A percentile compares a stretch with the other conserved stretches of the same genome.
Evolutionary conservation across 2,888 invertebrate species (phyloP).

Genomic region (Merodon equestris): DNA sequence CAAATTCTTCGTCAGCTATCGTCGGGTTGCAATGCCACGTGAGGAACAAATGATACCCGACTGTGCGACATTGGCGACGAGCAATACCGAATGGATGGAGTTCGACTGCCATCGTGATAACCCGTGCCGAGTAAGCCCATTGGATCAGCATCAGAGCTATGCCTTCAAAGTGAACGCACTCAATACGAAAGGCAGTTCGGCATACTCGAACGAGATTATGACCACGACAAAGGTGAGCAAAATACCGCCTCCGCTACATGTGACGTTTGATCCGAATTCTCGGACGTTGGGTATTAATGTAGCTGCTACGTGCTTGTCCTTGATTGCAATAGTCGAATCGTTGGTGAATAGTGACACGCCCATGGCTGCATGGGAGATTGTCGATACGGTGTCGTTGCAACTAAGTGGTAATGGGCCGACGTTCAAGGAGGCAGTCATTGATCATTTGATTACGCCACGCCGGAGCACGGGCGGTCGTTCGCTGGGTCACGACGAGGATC

Average conservation of each 20-base stretch:
- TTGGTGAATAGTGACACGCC: conserved; percentile 82
- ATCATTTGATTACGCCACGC: conserved; percentile 81
- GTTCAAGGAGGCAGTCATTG: conserved; percentile 85
- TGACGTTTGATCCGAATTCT: conserved; percentile 89
- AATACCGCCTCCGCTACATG: conserved; percentile 89
- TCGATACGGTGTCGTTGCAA: conserved; percentile 86
- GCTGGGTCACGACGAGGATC: conserved; percentile 80
- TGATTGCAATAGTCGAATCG: conserved; percentile 88
- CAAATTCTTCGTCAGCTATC: conserved; percentile 91
- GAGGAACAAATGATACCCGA: conserved; percentile 83
- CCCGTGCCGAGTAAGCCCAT: conserved; percentile 91
- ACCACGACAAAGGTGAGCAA: conserved; percentile 91
- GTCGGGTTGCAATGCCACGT: conserved; percentile 82
- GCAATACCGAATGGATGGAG: conserved; percentile 87
- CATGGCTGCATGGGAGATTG: conserved; percentile 84
- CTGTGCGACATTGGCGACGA: conserved; percentile 81
- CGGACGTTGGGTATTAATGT: conserved; percentile 88
- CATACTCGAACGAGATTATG: conserved; percentile 90
- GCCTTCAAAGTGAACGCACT: conserved; percentile 93
- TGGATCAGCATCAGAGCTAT: conserved; percentile 93
- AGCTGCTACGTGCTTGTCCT: conserved; percentile 87
- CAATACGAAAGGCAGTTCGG: conserved; percentile 92
- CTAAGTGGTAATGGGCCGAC: conserved; percentile 86
- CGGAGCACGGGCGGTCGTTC: conserved; percentile 80
- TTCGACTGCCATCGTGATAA: conserved; percentile 91